Percentiles rank a stretch among this genome's conserved stretches.
Conservation (phyloP, 2,888 invertebrate genomes). For the Rotaria socialis region DNA sequence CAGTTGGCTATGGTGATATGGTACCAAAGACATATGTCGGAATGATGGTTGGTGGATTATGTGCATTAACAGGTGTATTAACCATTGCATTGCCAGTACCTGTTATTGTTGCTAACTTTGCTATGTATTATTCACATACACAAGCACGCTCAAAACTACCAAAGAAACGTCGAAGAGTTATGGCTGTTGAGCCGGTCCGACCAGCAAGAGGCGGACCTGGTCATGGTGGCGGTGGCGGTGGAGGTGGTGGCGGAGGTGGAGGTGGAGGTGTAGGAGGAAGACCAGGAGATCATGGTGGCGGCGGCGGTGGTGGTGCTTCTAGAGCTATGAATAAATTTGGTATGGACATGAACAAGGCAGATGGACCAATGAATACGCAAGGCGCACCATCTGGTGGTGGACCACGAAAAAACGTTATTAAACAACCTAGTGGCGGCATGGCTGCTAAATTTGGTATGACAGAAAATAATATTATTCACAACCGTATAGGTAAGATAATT, state of each 20-base stretch:
- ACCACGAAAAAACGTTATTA: slow-evolving; percentile 8
- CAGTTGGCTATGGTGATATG: slow-evolving; percentile 91
- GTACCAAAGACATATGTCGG: slow-evolving; percentile 89
- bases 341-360: neutral
- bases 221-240: neutral
- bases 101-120: slow-evolving; percentile 92
- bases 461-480: neutral
- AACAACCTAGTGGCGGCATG: slow-evolving; percentile 9
- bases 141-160: slow-evolving; percentile 93
- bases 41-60: slow-evolving; percentile 91
- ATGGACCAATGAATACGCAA: neutral
- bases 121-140: slow-evolving; percentile 92
- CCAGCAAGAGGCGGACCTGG: slow-evolving; percentile 61
- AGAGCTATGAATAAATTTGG: slow-evolving; percentile 14
- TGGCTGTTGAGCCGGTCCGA: slow-evolving; percentile 81
- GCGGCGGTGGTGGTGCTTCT: neutral
- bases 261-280: neutral
- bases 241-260: neutral
- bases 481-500: slow-evolving; percentile 23
- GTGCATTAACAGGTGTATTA: slow-evolving; percentile 82
- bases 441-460: slow-evolving; percentile 13
- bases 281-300: neutral
- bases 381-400: neutral
- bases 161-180: slow-evolving; percentile 78
- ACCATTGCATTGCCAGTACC: slow-evolving; percentile 90